Evolutionary conservation across 2,113 vertebrate genomes (phyloP).

Genomic region (Equus przewalskii): DNA sequence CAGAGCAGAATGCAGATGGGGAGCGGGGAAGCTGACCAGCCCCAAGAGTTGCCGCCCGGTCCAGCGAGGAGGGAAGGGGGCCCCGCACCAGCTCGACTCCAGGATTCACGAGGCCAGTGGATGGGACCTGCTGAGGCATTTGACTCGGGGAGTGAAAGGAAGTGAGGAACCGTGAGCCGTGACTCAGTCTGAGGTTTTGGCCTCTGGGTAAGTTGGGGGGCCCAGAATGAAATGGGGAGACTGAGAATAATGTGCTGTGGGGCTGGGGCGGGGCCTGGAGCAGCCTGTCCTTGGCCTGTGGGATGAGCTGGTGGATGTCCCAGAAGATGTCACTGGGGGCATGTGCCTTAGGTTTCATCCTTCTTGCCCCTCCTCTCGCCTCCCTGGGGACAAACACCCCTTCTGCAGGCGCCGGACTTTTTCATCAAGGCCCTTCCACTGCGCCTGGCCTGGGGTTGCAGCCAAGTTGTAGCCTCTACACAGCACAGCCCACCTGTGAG

Average conservation of each 20-base stretch:
- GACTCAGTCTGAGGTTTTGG: background rate
- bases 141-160: background rate
- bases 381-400: background rate
- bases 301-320: background rate
- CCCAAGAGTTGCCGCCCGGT: background rate
- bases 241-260: background rate
- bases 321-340: background rate
- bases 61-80: background rate
- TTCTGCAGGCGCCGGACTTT: background rate
- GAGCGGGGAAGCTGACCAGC: background rate
- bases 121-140: background rate
- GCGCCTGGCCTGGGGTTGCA: background rate
- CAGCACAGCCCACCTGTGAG: background rate
- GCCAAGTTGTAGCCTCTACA: background rate
- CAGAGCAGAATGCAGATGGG: background rate
- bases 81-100: background rate
- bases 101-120: background rate
- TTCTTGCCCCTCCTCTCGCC: background rate
- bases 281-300: background rate
- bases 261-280: fast-evolving
- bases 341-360: background rate
- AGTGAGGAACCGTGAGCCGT: background rate
- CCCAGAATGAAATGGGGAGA: background rate
- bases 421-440: background rate
- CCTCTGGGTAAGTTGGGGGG: background rate